A percentile compares a stretch with the other conserved stretches of the same genome.
Conservation (phyloP, 2,797 vertebrate genomes). For the Oophaga sylvatica region DNA sequence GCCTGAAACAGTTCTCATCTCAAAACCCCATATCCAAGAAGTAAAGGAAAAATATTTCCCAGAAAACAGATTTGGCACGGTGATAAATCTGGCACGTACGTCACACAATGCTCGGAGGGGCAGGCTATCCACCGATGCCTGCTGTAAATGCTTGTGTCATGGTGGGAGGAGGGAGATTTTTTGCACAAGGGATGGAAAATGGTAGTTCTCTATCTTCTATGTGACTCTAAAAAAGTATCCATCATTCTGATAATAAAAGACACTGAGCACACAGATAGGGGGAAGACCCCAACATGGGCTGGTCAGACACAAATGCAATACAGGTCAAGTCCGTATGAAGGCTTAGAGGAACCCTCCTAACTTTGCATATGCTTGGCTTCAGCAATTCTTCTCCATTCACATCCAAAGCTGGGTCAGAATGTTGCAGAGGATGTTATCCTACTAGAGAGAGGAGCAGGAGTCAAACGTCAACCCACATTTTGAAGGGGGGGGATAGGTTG, state of each 20-base stretch:
- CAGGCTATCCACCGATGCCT: background rate
- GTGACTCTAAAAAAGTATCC: background rate
- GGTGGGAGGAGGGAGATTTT: background rate
- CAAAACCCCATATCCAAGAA: background rate
- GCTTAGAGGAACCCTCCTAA: background rate
- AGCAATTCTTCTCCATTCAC: background rate
- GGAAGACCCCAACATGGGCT: background rate
- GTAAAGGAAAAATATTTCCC: background rate
- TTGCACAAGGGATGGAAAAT: background rate
- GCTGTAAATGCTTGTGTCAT: background rate
- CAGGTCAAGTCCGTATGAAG: background rate
- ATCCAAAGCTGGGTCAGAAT: background rate
- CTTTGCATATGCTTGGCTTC: background rate
- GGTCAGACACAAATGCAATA: background rate
- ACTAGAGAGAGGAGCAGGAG: background rate
- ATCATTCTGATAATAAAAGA: conserved; percentile 10
- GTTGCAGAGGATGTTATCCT: background rate
- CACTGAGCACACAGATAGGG: background rate
- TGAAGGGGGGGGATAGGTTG: too few species aligned
- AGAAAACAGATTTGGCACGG: background rate
- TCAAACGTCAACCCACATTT: background rate
- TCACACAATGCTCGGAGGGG: background rate
- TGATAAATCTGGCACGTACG: background rate
- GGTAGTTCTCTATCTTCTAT: background rate
- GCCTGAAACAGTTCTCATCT: background rate